These are phyloP conservation scores for Pristionchus exspectatus DNA, from an alignment of 2,888 invertebrate genomes.

Conservation along the genomic window DNA sequence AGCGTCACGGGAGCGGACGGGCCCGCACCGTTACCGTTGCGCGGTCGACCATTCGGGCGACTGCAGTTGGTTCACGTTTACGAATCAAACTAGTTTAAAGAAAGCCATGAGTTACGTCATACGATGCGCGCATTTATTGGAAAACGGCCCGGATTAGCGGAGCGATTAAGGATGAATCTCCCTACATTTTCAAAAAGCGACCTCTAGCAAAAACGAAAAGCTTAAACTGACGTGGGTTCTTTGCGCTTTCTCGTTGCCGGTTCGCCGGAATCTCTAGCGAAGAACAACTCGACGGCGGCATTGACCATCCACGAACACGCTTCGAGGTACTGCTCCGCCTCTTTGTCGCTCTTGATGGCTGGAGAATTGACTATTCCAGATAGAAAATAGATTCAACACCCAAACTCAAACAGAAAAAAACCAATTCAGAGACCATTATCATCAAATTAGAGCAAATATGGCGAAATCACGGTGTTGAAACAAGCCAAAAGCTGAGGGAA, in stretches of 20 bases:
- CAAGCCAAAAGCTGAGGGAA: not conserved
- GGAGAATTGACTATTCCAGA: not conserved
- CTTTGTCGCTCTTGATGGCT: constrained; percentile 53
- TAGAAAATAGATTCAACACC: not conserved
- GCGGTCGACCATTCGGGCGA: constrained; percentile 31
- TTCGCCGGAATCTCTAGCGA: constrained; percentile 53
- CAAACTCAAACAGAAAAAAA: not conserved
- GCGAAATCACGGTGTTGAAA: not conserved
- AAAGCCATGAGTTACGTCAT: no score
- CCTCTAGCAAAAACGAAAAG: not conserved
- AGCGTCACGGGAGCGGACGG: not conserved
- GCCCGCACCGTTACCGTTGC: not conserved
- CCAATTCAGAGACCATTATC: not conserved
- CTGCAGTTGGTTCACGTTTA: not conserved
- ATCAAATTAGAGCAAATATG: not conserved
- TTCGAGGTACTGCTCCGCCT: constrained; percentile 60
- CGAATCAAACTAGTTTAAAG: not conserved
- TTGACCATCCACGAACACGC: constrained; percentile 59
- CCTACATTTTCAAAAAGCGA: no score
- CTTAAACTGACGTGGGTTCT: constrained; percentile 22
- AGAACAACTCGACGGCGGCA: constrained; percentile 62
- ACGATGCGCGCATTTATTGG: no score
- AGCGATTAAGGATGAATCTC: no score
- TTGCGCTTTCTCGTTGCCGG: constrained; percentile 31
- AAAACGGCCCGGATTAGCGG: no score